Conservation (phyloP, 2,797 vertebrate species). For the Craterocephalus amniculus region DNA sequence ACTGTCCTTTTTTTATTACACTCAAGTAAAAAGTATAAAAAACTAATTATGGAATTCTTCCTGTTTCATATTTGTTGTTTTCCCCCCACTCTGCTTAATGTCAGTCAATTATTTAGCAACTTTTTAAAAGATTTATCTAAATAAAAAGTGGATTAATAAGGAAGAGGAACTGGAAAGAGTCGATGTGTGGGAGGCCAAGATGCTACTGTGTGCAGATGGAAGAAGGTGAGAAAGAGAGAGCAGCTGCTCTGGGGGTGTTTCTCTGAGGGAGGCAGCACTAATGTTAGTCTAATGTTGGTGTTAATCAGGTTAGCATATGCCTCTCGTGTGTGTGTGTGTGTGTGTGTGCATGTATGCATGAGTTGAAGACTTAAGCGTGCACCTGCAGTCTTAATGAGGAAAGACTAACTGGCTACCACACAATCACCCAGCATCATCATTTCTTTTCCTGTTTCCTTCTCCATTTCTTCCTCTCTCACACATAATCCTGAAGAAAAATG, state of each 20-base stretch:
- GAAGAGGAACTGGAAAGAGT: conserved; percentile 10
- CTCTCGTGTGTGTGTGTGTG: conserved; percentile 22
- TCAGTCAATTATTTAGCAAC: conserved; percentile 24
- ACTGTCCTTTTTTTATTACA: not conserved
- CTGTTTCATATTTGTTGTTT: not conserved
- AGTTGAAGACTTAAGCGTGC: conserved; percentile 27
- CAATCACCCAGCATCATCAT: conserved; percentile 4
- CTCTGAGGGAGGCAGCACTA: conserved; percentile 65
- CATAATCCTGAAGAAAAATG: conserved; percentile 2
- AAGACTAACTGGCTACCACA: conserved; percentile 9
- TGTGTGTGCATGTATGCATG: conserved; percentile 1
- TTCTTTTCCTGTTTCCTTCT: not conserved
- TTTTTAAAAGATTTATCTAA: conserved; percentile 7
- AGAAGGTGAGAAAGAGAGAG: conserved; percentile 46
- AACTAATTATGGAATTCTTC: not conserved
- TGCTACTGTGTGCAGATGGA: conserved; percentile 47
- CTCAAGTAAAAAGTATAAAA: not conserved
- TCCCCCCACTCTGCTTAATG: not conserved
- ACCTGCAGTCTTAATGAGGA: conserved; percentile 57
- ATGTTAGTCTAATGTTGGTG: conserved; percentile 71
- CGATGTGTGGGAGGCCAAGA: conserved; percentile 32
- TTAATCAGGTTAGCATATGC: conserved; percentile 76
- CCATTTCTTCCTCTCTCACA: conserved; percentile 1
- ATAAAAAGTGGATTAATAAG: conserved; percentile 2
- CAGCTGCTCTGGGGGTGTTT: conserved; percentile 71